Percentiles rank a stretch among this genome's conserved stretches.
These are phyloP conservation scores for Drosophila gunungcola DNA, from an alignment of 1,140 invertebrate genomes.

Conservation along the genomic window DNA sequence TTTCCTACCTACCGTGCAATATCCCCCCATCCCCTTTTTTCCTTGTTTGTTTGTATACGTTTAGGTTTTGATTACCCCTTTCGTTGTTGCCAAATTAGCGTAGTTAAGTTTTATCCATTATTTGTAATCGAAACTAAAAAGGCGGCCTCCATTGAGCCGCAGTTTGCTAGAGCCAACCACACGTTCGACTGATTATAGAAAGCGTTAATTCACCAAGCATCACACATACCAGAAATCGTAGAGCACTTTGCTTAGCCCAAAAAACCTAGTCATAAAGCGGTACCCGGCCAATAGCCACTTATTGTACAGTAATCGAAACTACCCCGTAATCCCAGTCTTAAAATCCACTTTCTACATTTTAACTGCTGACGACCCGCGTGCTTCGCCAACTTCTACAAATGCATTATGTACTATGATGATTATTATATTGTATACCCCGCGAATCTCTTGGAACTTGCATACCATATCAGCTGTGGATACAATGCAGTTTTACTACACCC, in stretches of 20 bases:
- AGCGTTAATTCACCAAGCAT: slow-evolving; percentile 52
- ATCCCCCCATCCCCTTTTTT: slow-evolving; percentile 31
- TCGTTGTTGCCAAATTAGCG: slow-evolving; percentile 79
- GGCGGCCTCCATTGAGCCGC: slow-evolving; percentile 5
- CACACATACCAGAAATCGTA: slow-evolving; percentile 52
- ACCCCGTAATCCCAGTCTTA: slow-evolving; percentile 12
- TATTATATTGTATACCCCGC: slow-evolving; percentile 29
- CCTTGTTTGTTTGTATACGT: slow-evolving; percentile 27
- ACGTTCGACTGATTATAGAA: slow-evolving; percentile 70
- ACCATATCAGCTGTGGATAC: slow-evolving; percentile 40
- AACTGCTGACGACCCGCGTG: slow-evolving; percentile 17
- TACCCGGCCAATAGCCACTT: slow-evolving; percentile 31
- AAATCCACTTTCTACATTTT: slow-evolving; percentile 16
- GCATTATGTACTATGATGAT: slow-evolving; percentile 3
- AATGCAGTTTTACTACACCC: slow-evolving; percentile 29
- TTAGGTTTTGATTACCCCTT: slow-evolving; percentile 43
- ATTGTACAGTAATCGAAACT: slow-evolving; percentile 66
- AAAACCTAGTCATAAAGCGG: slow-evolving; percentile 62
- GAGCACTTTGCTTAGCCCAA: slow-evolving; percentile 60
- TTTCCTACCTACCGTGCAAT: slow-evolving; percentile 64
- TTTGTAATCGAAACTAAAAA: slow-evolving; percentile 11
- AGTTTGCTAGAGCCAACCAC: slow-evolving; percentile 20
- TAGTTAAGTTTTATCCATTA: slow-evolving; percentile 73
- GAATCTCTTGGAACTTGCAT: slow-evolving; percentile 47
- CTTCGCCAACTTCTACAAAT: slow-evolving; percentile 48